Percentiles rank a stretch among this genome's conserved stretches.
phyloP scores from a whole-genome alignment of 2,888 invertebrate species.

The Rhagium mordax region DNA sequence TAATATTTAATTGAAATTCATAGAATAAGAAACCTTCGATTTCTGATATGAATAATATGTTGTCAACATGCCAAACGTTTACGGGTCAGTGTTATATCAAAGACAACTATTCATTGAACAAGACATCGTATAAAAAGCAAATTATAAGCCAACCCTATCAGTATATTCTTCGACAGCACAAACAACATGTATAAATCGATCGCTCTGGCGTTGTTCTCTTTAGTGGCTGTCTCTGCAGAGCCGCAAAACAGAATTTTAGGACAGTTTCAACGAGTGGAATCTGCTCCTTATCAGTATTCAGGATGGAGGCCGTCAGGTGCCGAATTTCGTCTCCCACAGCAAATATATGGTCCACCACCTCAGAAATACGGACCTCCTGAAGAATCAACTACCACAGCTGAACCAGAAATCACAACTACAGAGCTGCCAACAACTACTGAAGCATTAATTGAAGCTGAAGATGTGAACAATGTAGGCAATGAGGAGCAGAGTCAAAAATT shows the following conservation, averaged over 20 bases:
- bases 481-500: constrained; percentile 51
- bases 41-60: constrained; percentile 19
- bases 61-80: constrained; percentile 22
- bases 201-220: neutral
- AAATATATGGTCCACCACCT: constrained; percentile 39
- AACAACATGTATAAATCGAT: neutral
- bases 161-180: neutral
- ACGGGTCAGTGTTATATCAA: constrained; percentile 25
- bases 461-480: constrained; percentile 30
- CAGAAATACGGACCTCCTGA: constrained; percentile 65
- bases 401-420: constrained; percentile 57
- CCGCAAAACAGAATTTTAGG: neutral
- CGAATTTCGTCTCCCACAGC: constrained; percentile 63
- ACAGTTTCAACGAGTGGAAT: neutral
- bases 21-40: constrained; percentile 27
- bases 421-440: constrained; percentile 37
- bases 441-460: constrained; percentile 39
- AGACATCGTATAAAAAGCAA: neutral
- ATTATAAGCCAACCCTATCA: neutral
- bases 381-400: constrained; percentile 49
- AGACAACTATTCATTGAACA: neutral
- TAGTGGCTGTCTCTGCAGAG: neutral
- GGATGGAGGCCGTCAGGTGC: constrained; percentile 67
- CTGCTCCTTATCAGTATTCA: constrained; percentile 64
- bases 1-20: constrained; percentile 32